Evolutionary conservation across 2,113 vertebrate species (phyloP), one percentile per base, ranked within the genome.

Genomic region (Bostrychus sinensis): DNA sequence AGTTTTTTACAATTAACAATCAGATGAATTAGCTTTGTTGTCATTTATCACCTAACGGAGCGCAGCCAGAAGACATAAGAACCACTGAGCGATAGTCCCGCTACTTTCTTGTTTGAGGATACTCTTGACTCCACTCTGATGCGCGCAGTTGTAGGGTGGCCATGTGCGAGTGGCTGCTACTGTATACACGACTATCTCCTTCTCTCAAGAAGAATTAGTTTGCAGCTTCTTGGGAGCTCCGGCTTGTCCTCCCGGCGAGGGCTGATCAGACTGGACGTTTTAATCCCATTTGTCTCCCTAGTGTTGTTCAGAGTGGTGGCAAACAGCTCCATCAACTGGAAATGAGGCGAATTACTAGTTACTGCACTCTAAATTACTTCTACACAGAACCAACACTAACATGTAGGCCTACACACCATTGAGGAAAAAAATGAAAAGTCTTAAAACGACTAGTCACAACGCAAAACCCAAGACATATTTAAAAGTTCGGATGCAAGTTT

Each of bases 211-310:
- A 67, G 57, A 78, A 77, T 59, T 70, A 72, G 66, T 68, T 56
- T 59, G 59, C 65, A 46, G 66, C 56, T 58, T 19, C 57, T 36
- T 69, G 1, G 12, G 34, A 34, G 68, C 69, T 75, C 64, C 56
- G 1, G 55, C 65, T 72, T 69, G 70, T 81, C 66, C 25, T 77
- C 59, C 42, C 38, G 30, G 78, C 69, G 57, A 59, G 64, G 73
- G 68, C 72, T 89, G 74, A 89, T 83, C 74, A 83, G 86, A 81
- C 86, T 48, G 75, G 86, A 89, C 83, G 88, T 86, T 88, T 88
- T 92, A 92, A 92, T 92, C 91, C 77, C 82, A 77, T 88, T 87
- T 87, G 81, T 78, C 62, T 79, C 51, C 25, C 17, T 9, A 7
- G 48, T 65, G 43, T 41, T 43, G 59, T 23, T 20, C 60, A 2